A percentile compares a stretch with the other conserved stretches of the same genome.
These are phyloP conservation scores for Psittacara wagleri DNA, from an alignment of 2,113 vertebrate genomes.

Conservation along the genomic window DNA sequence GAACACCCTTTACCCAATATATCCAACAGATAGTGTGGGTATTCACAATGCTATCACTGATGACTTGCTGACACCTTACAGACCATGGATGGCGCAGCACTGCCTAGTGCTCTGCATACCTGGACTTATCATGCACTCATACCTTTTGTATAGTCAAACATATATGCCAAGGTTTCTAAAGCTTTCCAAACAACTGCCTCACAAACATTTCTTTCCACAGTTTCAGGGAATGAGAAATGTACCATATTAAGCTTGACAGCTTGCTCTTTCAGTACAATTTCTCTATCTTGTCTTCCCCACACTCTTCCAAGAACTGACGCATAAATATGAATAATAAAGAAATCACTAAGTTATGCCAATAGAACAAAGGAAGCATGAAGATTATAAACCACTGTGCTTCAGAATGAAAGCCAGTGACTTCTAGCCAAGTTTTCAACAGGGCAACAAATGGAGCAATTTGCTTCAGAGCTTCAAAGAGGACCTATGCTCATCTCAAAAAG, in stretches of 20 bases:
- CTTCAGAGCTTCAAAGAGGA: slow-evolving; percentile 17
- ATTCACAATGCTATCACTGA: background rate
- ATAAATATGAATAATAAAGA: slow-evolving; percentile 23
- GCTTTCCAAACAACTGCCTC: background rate
- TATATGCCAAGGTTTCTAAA: background rate
- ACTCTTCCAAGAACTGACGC: background rate
- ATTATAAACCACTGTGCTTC: slow-evolving; percentile 10
- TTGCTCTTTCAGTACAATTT: background rate
- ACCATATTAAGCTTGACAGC: background rate
- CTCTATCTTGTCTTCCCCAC: slow-evolving; percentile 3
- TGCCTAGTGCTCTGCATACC: background rate
- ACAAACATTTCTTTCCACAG: background rate
- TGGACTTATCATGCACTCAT: background rate
- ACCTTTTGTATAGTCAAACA: background rate
- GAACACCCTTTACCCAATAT: background rate
- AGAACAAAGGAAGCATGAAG: background rate
- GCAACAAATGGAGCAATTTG: background rate
- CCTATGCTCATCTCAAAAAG: background rate
- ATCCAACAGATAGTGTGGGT: background rate
- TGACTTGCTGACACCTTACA: background rate
- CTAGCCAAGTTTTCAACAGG: slow-evolving; percentile 13
- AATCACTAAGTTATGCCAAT: background rate
- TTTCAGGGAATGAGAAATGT: slow-evolving; percentile 4
- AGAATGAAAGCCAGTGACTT: slow-evolving; percentile 5
- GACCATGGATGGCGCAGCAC: background rate